A percentile compares a stretch with the other conserved stretches of the same genome.
Evolutionary conservation across 1,140 invertebrate species (phyloP).

Genomic region (Babylonia areolata): DNA sequence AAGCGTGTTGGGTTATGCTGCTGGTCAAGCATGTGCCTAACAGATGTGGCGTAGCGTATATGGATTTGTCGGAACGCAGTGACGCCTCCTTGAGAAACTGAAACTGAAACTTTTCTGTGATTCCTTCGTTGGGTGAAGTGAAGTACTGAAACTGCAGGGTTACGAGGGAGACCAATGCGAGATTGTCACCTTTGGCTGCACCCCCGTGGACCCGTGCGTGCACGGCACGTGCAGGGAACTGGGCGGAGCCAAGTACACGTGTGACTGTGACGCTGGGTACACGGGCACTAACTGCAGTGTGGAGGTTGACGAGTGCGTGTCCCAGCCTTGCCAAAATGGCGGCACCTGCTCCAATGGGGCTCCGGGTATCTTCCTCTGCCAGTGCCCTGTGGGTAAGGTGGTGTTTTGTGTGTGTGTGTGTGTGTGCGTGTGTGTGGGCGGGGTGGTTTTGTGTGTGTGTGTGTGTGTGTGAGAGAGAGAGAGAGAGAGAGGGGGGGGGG

Average conservation of each 20-base stretch:
- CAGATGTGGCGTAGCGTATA: too few species aligned
- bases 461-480: too few species aligned
- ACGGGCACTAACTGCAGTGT: conserved; percentile 54
- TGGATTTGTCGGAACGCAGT: too few species aligned
- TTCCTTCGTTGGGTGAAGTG: too few species aligned
- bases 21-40: too few species aligned
- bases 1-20: too few species aligned
- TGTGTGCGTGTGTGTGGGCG: too few species aligned
- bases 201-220: conserved; percentile 45
- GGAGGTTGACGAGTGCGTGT: conserved; percentile 64
- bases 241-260: conserved; percentile 61
- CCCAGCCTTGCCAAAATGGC: conserved; percentile 63
- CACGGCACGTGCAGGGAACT: conserved; percentile 71
- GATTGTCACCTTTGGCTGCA: conserved; percentile 60
- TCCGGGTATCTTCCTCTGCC: conserved; percentile 89
- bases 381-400: neutral
- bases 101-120: too few species aligned
- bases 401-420: too few species aligned
- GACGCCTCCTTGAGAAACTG: too few species aligned
- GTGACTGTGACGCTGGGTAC: conserved; percentile 25
- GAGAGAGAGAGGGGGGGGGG: too few species aligned
- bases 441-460: too few species aligned
- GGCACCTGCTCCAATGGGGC: conserved; percentile 61
- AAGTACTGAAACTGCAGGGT: conserved; percentile 13
- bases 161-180: conserved; percentile 52